Conservation (phyloP, 2,888 invertebrate species). For the Campaea margaritaria region DNA sequence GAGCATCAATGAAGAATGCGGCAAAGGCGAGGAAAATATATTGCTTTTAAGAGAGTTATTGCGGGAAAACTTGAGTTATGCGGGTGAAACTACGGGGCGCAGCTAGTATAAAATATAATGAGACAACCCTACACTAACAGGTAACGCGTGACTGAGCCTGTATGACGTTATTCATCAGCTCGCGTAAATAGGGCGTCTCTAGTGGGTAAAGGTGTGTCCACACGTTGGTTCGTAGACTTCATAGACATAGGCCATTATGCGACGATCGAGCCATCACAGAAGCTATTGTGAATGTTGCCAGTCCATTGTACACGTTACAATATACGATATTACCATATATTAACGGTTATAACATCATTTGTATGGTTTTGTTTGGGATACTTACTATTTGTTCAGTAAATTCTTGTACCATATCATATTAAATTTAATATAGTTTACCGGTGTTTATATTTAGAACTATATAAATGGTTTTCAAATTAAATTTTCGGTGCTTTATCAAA, state of each 20-base stretch:
- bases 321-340: conserved; percentile 55
- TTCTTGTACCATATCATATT: no score
- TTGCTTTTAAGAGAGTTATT: no score
- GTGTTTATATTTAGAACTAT: no score
- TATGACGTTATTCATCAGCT: conserved; percentile 46
- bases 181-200: conserved; percentile 68
- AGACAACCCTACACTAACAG: conserved; percentile 24
- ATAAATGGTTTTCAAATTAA: background rate
- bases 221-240: conserved; percentile 52
- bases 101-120: background rate
- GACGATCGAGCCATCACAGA: conserved; percentile 58
- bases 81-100: no score
- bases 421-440: no score
- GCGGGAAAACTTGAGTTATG: no score
- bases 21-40: no score
- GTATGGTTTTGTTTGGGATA: background rate
- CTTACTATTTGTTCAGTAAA: background rate
- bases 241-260: conserved; percentile 61
- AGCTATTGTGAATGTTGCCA: conserved; percentile 67
- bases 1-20: no score
- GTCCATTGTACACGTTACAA: conserved; percentile 51
- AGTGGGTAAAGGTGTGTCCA: conserved; percentile 64
- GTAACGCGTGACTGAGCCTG: conserved; percentile 59
- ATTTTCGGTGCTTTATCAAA: no score
- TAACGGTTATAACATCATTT: conserved; percentile 24